A percentile compares a stretch with the other conserved stretches of the same genome.
phyloP scores from a whole-genome alignment of 2,888 invertebrate genomes.

The Tenthredo amoena region DNA sequence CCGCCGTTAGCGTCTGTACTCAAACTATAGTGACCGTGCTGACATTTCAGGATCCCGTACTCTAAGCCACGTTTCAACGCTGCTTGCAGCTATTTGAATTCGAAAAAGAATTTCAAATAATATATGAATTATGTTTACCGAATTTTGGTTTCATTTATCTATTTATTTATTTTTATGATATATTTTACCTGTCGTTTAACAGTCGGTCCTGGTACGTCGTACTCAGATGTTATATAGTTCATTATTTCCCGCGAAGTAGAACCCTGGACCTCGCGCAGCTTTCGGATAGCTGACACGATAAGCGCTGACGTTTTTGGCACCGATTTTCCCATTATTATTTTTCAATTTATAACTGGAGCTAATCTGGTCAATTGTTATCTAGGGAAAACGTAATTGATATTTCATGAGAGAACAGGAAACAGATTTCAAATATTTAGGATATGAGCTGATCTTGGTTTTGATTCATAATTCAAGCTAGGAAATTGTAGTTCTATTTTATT shows the following conservation, averaged over 20 bases:
- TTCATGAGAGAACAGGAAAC: not conserved
- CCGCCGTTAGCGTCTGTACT: slow-evolving; percentile 21
- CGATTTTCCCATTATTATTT: slow-evolving; percentile 62
- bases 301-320: slow-evolving; percentile 71
- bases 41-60: slow-evolving; percentile 70
- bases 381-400: not conserved
- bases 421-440: not conserved
- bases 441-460: not conserved
- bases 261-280: slow-evolving; percentile 70
- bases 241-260: slow-evolving; percentile 73
- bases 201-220: slow-evolving; percentile 63
- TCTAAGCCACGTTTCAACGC: slow-evolving; percentile 73
- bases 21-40: slow-evolving; percentile 65
- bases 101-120: not conserved
- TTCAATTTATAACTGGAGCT: not conserved
- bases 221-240: slow-evolving; percentile 71
- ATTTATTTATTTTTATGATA: not conserved
- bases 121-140: not conserved
- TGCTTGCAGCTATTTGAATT: slow-evolving; percentile 60
- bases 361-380: not conserved
- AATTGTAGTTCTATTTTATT: not conserved
- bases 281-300: slow-evolving; percentile 71
- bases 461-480: not conserved
- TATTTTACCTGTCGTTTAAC: slow-evolving; percentile 68
- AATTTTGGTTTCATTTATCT: not conserved